These are phyloP conservation scores for Megalops atlanticus DNA, from an alignment of 2,113 vertebrate species.

Conservation along the genomic window DNA sequence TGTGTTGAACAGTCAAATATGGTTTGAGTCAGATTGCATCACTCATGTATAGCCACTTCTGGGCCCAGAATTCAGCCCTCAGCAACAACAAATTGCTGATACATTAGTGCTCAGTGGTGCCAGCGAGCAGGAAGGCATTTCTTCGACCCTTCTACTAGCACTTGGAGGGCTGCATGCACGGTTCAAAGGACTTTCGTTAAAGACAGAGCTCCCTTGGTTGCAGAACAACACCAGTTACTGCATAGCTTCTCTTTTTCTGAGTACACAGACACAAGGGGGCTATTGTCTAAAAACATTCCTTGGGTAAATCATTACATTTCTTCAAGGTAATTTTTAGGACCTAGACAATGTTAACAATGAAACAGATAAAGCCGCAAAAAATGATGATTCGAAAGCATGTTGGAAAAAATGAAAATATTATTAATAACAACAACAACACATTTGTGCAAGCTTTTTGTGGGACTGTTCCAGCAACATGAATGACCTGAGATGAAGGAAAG, in stretches of 20 bases:
- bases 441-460: too few species aligned
- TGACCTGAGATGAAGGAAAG: too few species aligned
- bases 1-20: neutral
- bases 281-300: too few species aligned
- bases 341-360: neutral
- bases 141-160: neutral
- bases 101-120: neutral
- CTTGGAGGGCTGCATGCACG: too few species aligned
- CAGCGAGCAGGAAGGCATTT: neutral
- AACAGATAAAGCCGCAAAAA: too few species aligned
- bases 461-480: too few species aligned
- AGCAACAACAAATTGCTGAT: neutral
- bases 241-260: too few species aligned
- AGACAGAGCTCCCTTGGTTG: neutral
- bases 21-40: neutral
- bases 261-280: too few species aligned
- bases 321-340: neutral
- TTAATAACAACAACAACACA: neutral
- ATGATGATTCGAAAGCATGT: too few species aligned
- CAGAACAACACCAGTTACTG: too few species aligned
- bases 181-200: too few species aligned
- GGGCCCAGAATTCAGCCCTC: neutral
- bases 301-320: neutral
- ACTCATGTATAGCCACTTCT: neutral
- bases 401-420: too few species aligned